Conservation (phyloP, 2,797 vertebrate genomes). For the Steatocranus sp. region DNA sequence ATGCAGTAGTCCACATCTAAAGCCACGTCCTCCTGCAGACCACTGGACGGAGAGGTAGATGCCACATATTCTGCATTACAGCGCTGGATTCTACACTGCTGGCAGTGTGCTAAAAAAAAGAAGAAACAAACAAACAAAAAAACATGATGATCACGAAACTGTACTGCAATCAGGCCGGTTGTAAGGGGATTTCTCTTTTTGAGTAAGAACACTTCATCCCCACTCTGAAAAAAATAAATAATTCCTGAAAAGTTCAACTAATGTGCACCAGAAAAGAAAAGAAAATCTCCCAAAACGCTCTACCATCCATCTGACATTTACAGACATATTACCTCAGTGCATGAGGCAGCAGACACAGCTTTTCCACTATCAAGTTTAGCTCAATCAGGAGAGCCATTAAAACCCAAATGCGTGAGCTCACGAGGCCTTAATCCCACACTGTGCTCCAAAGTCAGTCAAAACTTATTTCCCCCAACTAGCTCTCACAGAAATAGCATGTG, state of each 20-base stretch:
- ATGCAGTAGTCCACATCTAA: slow-evolving; percentile 80
- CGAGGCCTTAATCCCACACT: slow-evolving; percentile 45
- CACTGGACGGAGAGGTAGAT: slow-evolving; percentile 74
- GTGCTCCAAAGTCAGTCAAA: slow-evolving; percentile 49
- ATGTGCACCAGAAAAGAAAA: neutral
- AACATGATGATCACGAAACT: neutral
- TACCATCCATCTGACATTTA: neutral
- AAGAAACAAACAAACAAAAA: neutral
- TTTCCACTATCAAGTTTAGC: slow-evolving; percentile 56
- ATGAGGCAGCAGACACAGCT: slow-evolving; percentile 11
- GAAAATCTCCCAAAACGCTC: neutral
- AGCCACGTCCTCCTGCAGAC: slow-evolving; percentile 72
- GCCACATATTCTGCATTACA: slow-evolving; percentile 81
- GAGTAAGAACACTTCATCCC: neutral
- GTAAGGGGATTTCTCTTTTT: neutral
- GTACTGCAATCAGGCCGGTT: neutral
- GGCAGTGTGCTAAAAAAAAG: slow-evolving; percentile 70
- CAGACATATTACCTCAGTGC: slow-evolving; percentile 12
- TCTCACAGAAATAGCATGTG: slow-evolving; percentile 46
- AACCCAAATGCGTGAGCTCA: slow-evolving; percentile 42
- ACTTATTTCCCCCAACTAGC: slow-evolving; percentile 51
- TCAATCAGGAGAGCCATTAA: slow-evolving; percentile 57
- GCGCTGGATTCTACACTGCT: slow-evolving; percentile 81
- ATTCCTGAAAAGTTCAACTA: neutral
- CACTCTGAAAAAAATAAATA: neutral